A percentile compares a stretch with the other conserved stretches of the same genome.
These are phyloP conservation scores for Sarcophaga rosellei DNA, from an alignment of 2,888 invertebrate species.

Conservation along the genomic window DNA sequence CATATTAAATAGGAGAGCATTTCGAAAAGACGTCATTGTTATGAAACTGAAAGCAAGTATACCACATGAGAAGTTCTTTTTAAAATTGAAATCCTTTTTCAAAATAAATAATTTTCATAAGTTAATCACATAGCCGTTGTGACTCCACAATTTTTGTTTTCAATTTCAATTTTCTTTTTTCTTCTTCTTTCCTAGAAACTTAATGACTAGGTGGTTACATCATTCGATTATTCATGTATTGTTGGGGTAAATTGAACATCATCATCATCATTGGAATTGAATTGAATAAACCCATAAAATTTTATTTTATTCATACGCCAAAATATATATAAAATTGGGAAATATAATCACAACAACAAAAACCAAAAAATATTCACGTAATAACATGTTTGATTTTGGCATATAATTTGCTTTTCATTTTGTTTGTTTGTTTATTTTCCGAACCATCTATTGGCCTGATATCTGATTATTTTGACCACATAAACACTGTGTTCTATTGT, in stretches of 20 bases:
- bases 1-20: no score
- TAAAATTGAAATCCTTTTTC: no score
- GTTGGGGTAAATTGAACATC: background rate
- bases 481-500: background rate
- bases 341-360: conserved; percentile 13
- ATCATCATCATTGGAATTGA: background rate
- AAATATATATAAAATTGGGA: conserved; percentile 22
- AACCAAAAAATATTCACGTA: background rate
- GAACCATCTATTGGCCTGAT: conserved; percentile 1
- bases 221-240: background rate
- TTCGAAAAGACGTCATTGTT: no score
- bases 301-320: conserved; percentile 29
- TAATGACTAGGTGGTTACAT: background rate
- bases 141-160: no score
- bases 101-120: no score
- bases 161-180: no score
- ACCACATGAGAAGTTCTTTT: no score
- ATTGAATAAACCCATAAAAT: conserved; percentile 40
- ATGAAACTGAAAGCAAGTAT: no score
- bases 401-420: conserved; percentile 2
- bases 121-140: no score
- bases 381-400: conserved; percentile 28
- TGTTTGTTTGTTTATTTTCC: background rate
- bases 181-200: background rate
- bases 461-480: conserved; percentile 35